These are phyloP conservation scores for Cichladusa arquata DNA, from an alignment of 2,113 vertebrate genomes.

Conservation along the genomic window DNA sequence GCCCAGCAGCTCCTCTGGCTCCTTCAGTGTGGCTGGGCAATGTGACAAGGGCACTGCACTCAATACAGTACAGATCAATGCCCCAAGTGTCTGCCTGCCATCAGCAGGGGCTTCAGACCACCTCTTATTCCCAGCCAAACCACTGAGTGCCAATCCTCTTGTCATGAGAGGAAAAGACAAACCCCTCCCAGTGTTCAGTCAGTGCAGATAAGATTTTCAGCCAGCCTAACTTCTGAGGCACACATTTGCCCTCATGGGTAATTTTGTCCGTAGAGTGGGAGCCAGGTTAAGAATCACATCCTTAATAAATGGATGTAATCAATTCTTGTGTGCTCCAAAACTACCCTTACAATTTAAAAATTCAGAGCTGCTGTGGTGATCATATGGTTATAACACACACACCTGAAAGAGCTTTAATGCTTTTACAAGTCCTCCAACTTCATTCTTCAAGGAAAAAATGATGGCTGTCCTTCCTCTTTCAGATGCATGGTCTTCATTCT, in stretches of 20 bases:
- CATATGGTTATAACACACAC: neutral
- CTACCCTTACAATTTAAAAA: neutral
- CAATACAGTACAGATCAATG: rapidly evolving
- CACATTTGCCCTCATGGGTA: neutral
- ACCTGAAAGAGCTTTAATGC: conserved; percentile 97
- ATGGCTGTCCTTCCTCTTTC: conserved; percentile 86
- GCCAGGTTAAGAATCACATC: neutral
- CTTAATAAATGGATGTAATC: neutral
- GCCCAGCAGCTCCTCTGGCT: neutral
- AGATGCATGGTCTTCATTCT: conserved; percentile 81
- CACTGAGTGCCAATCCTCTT: neutral
- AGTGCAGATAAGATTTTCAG: neutral
- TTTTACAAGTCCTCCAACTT: conserved; percentile 94
- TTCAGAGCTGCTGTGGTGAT: neutral
- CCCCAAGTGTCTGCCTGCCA: neutral
- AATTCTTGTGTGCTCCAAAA: neutral
- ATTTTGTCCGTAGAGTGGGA: neutral
- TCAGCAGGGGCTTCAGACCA: neutral
- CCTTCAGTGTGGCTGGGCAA: neutral
- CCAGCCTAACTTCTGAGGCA: neutral
- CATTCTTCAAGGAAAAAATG: conserved; percentile 96
- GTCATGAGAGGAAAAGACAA: neutral
- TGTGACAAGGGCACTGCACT: neutral
- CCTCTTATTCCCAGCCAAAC: neutral
- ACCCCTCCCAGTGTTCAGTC: neutral